phyloP scores from a whole-genome alignment of 2,888 invertebrate species.

The Agriotes lineatus region DNA sequence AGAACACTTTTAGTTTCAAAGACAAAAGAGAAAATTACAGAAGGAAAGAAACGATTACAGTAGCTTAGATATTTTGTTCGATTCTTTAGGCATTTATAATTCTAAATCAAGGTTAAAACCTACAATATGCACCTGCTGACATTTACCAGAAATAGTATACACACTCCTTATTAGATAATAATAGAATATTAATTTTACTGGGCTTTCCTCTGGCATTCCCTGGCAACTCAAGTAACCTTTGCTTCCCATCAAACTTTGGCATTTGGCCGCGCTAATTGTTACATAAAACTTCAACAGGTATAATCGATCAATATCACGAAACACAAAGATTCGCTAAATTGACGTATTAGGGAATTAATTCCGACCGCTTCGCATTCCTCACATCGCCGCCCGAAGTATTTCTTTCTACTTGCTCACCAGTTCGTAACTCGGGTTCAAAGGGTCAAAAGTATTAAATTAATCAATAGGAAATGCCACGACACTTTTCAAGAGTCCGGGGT shows the following conservation, averaged over 20 bases:
- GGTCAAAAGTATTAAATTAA: slow-evolving; percentile 23
- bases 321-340: slow-evolving; percentile 14
- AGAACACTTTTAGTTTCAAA: no score
- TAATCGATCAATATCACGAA: slow-evolving; percentile 22
- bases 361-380: background rate
- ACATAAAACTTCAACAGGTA: slow-evolving; percentile 24
- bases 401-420: slow-evolving; percentile 3
- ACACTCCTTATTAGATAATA: no score
- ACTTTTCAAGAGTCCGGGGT: slow-evolving; percentile 6
- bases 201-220: slow-evolving; percentile 6
- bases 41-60: no score
- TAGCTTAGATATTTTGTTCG: no score
- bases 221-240: slow-evolving; percentile 6
- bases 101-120: no score
- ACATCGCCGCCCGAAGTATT: slow-evolving; percentile 1
- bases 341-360: slow-evolving; percentile 4
- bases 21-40: no score
- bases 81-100: no score
- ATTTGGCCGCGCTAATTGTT: slow-evolving; percentile 21
- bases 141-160: no score
- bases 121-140: no score
- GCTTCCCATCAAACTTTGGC: slow-evolving; percentile 9
- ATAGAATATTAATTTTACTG: background rate
- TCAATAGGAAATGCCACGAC: slow-evolving; percentile 22
- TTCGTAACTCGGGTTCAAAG: slow-evolving; percentile 17